A percentile compares a stretch with the other conserved stretches of the same genome.
These are phyloP conservation scores for Schrankia costaestrigalis DNA, from an alignment of 2,888 invertebrate genomes.

Conservation along the genomic window DNA sequence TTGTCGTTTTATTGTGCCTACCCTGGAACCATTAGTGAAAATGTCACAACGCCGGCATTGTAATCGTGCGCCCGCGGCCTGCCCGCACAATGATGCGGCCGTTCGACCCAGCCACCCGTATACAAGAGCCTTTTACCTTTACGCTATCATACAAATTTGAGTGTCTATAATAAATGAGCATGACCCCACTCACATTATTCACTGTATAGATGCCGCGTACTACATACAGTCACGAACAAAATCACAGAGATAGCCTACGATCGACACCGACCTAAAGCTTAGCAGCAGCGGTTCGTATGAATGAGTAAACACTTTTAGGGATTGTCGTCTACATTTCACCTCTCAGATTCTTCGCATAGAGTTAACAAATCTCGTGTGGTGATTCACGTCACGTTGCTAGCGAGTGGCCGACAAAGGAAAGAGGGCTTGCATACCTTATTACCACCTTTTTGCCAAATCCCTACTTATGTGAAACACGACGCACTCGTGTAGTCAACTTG, in stretches of 20 bases:
- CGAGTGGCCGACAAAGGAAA: conserved; percentile 79
- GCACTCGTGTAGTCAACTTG: conserved; percentile 57
- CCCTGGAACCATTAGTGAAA: conserved; percentile 80
- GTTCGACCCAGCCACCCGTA: conserved; percentile 64
- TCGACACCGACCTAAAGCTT: conserved; percentile 38
- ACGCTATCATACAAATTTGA: conserved; percentile 74
- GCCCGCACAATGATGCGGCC: conserved; percentile 74
- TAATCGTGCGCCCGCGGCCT: conserved; percentile 67
- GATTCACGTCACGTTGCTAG: conserved; percentile 75
- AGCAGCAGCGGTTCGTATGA: conserved; percentile 45
- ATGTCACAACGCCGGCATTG: conserved; percentile 78
- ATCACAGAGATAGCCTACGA: conserved; percentile 38
- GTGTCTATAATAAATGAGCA: conserved; percentile 71
- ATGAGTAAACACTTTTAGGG: conserved; percentile 61
- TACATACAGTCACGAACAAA: conserved; percentile 35
- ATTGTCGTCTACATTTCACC: conserved; percentile 57
- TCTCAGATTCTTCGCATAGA: conserved; percentile 57
- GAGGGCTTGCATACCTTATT: conserved; percentile 79
- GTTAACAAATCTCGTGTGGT: conserved; percentile 63
- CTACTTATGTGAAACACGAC: conserved; percentile 74
- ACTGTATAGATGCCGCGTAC: conserved; percentile 42
- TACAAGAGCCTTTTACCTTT: conserved; percentile 67
- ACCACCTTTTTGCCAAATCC: conserved; percentile 77
- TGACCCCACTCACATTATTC: conserved; percentile 48
- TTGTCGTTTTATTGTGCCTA: conserved; percentile 80